Percentiles rank a stretch among this genome's conserved stretches.
These are phyloP conservation scores for Brachyistius frenatus DNA, from an alignment of 2,113 vertebrate genomes.

Conservation along the genomic window DNA sequence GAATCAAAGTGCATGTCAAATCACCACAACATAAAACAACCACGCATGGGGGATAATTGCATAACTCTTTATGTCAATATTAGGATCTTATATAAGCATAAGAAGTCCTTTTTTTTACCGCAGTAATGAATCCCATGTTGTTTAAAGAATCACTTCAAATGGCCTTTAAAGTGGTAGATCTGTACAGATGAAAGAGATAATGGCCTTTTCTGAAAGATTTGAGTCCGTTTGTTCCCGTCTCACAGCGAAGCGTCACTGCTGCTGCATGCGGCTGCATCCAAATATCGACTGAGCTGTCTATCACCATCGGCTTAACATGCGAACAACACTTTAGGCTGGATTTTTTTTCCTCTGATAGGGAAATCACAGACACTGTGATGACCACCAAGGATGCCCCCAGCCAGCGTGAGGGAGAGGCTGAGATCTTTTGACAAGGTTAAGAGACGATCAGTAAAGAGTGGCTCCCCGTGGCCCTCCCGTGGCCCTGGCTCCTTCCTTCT, in stretches of 20 bases:
- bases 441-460: conserved; percentile 71
- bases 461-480: conserved; percentile 43
- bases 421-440: conserved; percentile 72
- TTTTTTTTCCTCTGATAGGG: conserved; percentile 45
- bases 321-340: conserved; percentile 27
- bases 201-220: neutral
- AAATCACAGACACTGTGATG: conserved; percentile 50
- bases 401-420: neutral
- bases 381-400: conserved; percentile 28
- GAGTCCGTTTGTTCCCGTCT: neutral
- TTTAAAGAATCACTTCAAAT: neutral
- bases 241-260: neutral
- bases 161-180: neutral
- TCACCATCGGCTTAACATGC: conserved; percentile 12
- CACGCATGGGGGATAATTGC: conserved; percentile 2
- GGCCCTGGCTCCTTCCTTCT: conserved; percentile 16
- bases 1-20: conserved; percentile 8
- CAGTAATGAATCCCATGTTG: conserved; percentile 19
- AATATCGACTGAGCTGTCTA: conserved; percentile 41
- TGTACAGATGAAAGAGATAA: neutral
- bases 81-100: neutral
- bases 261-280: neutral
- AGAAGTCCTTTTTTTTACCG: neutral
- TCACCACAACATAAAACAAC: neutral
- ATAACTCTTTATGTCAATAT: neutral